Percentiles rank a stretch among this genome's conserved stretches.
Evolutionary conservation across 2,888 invertebrate species (phyloP).

Genomic region (Lasioglossum leucozonium): DNA sequence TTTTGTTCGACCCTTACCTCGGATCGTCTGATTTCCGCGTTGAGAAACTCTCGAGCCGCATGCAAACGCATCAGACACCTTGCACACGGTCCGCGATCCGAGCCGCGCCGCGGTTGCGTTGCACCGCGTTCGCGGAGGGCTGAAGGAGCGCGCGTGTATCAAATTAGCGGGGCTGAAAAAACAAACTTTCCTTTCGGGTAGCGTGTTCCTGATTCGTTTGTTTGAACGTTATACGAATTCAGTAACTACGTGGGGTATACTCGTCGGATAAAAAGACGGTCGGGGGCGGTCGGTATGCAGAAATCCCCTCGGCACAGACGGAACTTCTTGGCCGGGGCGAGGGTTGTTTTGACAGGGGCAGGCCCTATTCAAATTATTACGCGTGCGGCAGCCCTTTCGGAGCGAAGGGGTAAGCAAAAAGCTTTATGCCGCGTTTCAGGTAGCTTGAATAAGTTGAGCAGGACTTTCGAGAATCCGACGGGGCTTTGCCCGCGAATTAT

Average conservation of each 20-base stretch:
- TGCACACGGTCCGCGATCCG: not conserved
- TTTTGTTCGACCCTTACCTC: not conserved
- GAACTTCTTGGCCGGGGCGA: slow-evolving; percentile 66
- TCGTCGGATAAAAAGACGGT: slow-evolving; percentile 58
- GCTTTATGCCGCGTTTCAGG: slow-evolving; percentile 58
- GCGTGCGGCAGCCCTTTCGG: slow-evolving; percentile 63
- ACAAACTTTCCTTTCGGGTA: slow-evolving; percentile 34
- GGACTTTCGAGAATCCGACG: slow-evolving; percentile 55
- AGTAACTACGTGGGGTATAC: slow-evolving; percentile 46
- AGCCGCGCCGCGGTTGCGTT: not conserved
- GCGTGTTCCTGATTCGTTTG: slow-evolving; percentile 57
- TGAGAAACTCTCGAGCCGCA: slow-evolving; percentile 17
- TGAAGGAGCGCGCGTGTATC: slow-evolving; percentile 41
- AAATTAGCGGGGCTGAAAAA: slow-evolving; percentile 38
- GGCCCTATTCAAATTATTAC: slow-evolving; percentile 73
- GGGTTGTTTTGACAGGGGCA: slow-evolving; percentile 70
- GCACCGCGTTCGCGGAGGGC: not conserved
- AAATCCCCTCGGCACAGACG: slow-evolving; percentile 61
- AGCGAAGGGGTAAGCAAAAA: slow-evolving; percentile 51
- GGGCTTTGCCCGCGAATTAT: slow-evolving; percentile 56
- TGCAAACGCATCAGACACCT: slow-evolving; percentile 40
- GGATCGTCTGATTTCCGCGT: slow-evolving; percentile 18
- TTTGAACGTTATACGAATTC: slow-evolving; percentile 50
- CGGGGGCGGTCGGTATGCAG: slow-evolving; percentile 31
- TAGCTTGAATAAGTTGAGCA: slow-evolving; percentile 55